Conservation (phyloP, 2,888 invertebrate species). For the Piscicola geometra region DNA sequence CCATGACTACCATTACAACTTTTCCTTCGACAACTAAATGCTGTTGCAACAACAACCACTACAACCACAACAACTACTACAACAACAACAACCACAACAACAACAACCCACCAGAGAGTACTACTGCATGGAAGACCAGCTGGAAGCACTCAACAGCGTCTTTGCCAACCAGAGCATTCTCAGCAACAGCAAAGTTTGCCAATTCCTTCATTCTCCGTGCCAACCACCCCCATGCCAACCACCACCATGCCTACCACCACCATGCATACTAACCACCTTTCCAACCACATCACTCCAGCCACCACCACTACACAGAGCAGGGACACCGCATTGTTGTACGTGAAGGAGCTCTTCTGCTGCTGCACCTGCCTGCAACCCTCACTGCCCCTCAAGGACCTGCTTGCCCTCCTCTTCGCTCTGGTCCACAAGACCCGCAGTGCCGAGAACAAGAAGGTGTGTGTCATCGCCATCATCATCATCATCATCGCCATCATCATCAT, state of each 20-base stretch:
- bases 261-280: too few relatives aligned
- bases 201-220: too few relatives aligned
- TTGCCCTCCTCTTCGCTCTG: neutral
- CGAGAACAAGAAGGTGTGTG: neutral
- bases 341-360: neutral
- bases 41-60: too few relatives aligned
- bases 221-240: too few relatives aligned
- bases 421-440: neutral
- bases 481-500: constrained; percentile 4
- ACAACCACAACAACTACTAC: too few relatives aligned
- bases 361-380: neutral
- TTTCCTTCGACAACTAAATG: too few relatives aligned
- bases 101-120: too few relatives aligned
- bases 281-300: too few relatives aligned
- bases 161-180: neutral
- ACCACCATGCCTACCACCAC: too few relatives aligned
- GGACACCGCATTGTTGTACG: too few relatives aligned
- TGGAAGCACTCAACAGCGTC: neutral
- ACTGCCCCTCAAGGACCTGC: neutral
- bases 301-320: too few relatives aligned
- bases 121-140: neutral
- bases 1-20: neutral
- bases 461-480: constrained; percentile 13
- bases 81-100: too few relatives aligned
- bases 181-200: neutral